phyloP scores from a whole-genome alignment of 2,113 vertebrate species.

The Australoheros scitulus region DNA sequence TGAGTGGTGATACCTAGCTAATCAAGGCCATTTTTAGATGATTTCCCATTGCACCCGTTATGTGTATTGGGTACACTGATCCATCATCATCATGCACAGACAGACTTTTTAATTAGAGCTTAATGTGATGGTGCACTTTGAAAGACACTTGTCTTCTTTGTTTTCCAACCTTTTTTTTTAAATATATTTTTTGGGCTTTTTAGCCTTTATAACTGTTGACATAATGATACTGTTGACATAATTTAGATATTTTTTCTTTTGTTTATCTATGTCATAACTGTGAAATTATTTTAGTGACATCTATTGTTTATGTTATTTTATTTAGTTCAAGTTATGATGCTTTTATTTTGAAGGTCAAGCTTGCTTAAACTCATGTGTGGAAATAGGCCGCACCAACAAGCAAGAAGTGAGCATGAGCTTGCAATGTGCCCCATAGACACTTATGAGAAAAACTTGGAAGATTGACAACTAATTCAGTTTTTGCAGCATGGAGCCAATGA shows the following conservation, averaged over 20 bases:
- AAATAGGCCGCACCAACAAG: neutral
- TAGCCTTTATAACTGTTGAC: neutral
- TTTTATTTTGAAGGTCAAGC: neutral
- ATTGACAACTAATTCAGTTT: neutral
- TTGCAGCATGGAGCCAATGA: neutral
- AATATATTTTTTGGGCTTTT: too few species aligned
- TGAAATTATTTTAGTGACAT: neutral
- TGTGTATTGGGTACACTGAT: neutral
- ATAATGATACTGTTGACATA: neutral
- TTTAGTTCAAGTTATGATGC: neutral
- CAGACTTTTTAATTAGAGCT: too few species aligned
- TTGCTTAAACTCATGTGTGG: neutral
- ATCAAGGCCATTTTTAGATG: neutral
- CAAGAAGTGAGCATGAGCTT: neutral
- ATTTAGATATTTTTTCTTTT: too few species aligned
- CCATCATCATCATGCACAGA: too few species aligned
- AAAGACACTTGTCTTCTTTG: too few species aligned
- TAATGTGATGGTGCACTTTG: too few species aligned
- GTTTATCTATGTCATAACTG: neutral
- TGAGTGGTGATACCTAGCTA: neutral
- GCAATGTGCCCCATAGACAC: neutral
- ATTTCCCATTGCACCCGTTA: neutral
- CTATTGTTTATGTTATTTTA: neutral
- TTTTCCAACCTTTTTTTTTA: too few species aligned
- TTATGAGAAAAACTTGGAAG: neutral